Conservation (phyloP, 2,888 invertebrate species). For the Spisula solida region DNA sequence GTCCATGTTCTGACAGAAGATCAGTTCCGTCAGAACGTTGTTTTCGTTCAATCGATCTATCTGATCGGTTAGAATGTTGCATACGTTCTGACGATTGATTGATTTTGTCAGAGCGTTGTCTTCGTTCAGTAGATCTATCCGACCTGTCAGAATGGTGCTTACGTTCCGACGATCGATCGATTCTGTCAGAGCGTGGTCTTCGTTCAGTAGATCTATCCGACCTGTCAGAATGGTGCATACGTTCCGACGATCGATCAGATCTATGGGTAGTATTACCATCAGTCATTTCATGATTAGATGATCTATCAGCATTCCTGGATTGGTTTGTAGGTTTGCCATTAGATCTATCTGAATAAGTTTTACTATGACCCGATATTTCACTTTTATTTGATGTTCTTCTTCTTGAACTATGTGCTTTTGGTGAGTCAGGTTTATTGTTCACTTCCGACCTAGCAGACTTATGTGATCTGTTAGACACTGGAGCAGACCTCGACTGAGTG, state of each 20-base stretch:
- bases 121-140: neutral
- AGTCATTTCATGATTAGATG: neutral
- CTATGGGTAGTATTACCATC: slow-evolving; percentile 17
- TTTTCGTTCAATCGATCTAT: slow-evolving; percentile 9
- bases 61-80: slow-evolving; percentile 39
- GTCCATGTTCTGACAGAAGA: neutral
- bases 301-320: neutral
- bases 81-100: slow-evolving; percentile 9
- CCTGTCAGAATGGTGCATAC: slow-evolving; percentile 27
- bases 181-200: slow-evolving; percentile 1
- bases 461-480: neutral
- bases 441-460: slow-evolving; percentile 12
- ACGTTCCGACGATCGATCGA: neutral
- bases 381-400: slow-evolving; percentile 1
- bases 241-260: slow-evolving; percentile 32
- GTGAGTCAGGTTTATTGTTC: neutral
- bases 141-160: slow-evolving; percentile 33
- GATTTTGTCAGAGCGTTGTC: slow-evolving; percentile 2
- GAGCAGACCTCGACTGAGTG: slow-evolving; percentile 15
- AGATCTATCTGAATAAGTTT: neutral
- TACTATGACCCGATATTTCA: neutral
- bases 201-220: slow-evolving; percentile 6
- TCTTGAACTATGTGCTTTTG: neutral
- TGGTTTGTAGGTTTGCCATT: neutral
- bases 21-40: slow-evolving; percentile 33